These are phyloP conservation scores for Rachycentron canadum DNA, from an alignment of 2,797 vertebrate genomes.

Conservation along the genomic window DNA sequence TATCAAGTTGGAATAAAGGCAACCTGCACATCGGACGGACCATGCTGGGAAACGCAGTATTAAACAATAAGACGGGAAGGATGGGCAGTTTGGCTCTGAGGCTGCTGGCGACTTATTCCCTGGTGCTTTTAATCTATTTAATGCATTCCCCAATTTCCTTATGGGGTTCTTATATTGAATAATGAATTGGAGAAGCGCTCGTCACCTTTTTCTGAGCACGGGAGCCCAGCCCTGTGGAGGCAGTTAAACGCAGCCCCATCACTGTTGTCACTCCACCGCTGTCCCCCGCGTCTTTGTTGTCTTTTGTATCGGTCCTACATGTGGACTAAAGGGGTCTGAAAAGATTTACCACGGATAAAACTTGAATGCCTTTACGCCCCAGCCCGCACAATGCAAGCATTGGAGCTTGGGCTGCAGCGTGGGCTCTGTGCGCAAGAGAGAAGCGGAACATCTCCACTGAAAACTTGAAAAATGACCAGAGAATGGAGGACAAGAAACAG, in stretches of 20 bases:
- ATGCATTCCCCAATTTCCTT: background rate
- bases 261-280: constrained; percentile 79
- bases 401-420: constrained; percentile 45
- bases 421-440: constrained; percentile 44
- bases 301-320: constrained; percentile 79
- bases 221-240: constrained; percentile 63
- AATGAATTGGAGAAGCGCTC: constrained; percentile 40
- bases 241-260: constrained; percentile 70
- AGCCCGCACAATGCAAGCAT: constrained; percentile 67
- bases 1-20: constrained; percentile 36
- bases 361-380: constrained; percentile 79
- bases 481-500: constrained; percentile 2
- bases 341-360: constrained; percentile 80
- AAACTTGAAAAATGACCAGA: constrained; percentile 46
- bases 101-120: background rate
- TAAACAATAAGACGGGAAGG: constrained; percentile 41
- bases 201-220: constrained; percentile 27
- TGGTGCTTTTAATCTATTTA: constrained; percentile 14
- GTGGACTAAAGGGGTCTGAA: constrained; percentile 78
- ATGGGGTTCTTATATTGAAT: constrained; percentile 4
- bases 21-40: constrained; percentile 7
- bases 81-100: constrained; percentile 13
- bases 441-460: constrained; percentile 25
- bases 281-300: constrained; percentile 81
- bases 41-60: constrained; percentile 18